Base-by-base conservation (phyloP, 1,140 invertebrate genomes). In the Scylla paramamosain region DNA sequence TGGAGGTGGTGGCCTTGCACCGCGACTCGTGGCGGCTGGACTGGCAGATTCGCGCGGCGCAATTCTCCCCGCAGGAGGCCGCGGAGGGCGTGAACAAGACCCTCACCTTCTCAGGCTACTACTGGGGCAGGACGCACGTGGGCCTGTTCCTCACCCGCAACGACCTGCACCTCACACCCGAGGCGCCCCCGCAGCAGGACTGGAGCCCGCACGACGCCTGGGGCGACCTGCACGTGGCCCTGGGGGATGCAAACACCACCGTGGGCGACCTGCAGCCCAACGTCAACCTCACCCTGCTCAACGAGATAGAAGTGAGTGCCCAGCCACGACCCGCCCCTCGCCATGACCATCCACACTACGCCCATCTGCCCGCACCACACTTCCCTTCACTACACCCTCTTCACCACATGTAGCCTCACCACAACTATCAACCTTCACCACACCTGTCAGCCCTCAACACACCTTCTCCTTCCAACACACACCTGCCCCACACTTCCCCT, bases 11-110 rank as follows among this genome's bases (percentile, higher is more conserved):
- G 31, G 92, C 91, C 20, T 29, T 90, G 20, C 92, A 86, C 7
- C 91, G 93, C 39, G 39, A 91, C 28, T 91, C 89, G 0, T 93
- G 95, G 92, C 91, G 93, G 48, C 92, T 95, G 87, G 84, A 90
- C 46, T 93, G 86, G 14, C 91, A 93, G 7, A 45, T 84, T 39
- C 4, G 20, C 32, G 93, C 16, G n/a, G 92, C 87, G 0, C 48
- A 93, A 20, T 96, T 93, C 91, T 89, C 94, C 4, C 48, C 46
- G 7, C 59, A 90, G 25, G 95, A 96, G 82, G 94, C 95, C 25
- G 25, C 29, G 16, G 93, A 77, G 3, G 59, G 20, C 39, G 93
- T 90, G 31, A 95, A 95, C 83, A 95, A 95, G 83, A 87, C 29
- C 82, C 48, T 95, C 20, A 77, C 83, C 45, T 92, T 95, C 90